A percentile compares a stretch with the other conserved stretches of the same genome.
phyloP scores from a whole-genome alignment of 2,888 invertebrate species.

The Hemithea aestivaria region DNA sequence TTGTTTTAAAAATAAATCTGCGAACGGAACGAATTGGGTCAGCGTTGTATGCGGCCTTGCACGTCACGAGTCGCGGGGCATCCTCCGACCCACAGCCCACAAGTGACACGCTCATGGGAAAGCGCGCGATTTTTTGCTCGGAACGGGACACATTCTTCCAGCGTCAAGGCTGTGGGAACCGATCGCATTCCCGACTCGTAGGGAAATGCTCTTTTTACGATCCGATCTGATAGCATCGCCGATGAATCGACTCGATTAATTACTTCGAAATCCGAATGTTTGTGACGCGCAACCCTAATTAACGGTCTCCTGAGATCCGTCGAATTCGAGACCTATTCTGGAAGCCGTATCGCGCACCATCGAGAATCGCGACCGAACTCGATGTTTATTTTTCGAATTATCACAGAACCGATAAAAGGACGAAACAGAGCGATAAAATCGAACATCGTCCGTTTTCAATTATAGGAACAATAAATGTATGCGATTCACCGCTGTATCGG shows the following conservation, averaged over 20 bases:
- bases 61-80: constrained; percentile 39
- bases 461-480: constrained; percentile 49
- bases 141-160: constrained; percentile 57
- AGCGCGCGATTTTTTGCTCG: constrained; percentile 68
- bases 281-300: constrained; percentile 52
- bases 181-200: constrained; percentile 63
- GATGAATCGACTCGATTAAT: constrained; percentile 68
- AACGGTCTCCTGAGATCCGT: constrained; percentile 34
- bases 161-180: constrained; percentile 74
- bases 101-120: constrained; percentile 65
- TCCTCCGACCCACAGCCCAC: constrained; percentile 40
- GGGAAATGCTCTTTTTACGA: constrained; percentile 67
- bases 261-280: constrained; percentile 53
- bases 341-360: constrained; percentile 9
- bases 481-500: constrained; percentile 31
- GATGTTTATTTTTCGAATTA: constrained; percentile 9
- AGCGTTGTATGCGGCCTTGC: constrained; percentile 30
- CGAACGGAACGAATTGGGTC: constrained; percentile 1
- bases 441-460: constrained; percentile 40
- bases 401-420: constrained; percentile 12
- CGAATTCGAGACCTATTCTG: constrained; percentile 26
- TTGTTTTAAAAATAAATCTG: constrained; percentile 25
- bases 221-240: constrained; percentile 63
- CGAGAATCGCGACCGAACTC: not conserved
- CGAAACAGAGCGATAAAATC: constrained; percentile 31